Evolutionary conservation across 2,113 vertebrate genomes (phyloP).

Genomic region (Vimba vimba): DNA sequence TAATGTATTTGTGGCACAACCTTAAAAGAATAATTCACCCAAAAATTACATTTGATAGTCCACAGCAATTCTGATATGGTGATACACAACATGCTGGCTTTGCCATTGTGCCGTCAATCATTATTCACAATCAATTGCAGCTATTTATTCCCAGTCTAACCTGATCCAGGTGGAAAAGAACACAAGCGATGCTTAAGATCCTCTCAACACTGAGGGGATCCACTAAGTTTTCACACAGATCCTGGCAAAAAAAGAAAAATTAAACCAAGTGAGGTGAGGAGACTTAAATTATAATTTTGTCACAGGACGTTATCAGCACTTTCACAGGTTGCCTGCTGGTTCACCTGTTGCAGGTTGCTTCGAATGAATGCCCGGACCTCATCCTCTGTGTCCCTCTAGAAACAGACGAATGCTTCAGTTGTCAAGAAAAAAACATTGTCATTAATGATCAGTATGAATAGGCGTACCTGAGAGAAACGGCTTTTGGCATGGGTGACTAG

Average conservation of each 20-base stretch:
- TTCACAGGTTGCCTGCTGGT: constrained; percentile 65
- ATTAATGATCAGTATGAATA: background rate
- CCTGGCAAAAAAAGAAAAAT: constrained; percentile 26
- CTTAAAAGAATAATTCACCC: too few species aligned
- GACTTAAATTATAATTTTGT: background rate
- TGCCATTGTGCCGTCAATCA: background rate
- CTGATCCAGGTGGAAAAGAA: constrained; percentile 92
- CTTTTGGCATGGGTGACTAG: constrained; percentile 86
- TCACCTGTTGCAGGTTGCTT: constrained; percentile 72
- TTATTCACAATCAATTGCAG: background rate
- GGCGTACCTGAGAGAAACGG: constrained; percentile 83
- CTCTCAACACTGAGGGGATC: constrained; percentile 75
- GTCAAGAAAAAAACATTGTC: background rate
- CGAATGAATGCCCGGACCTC: constrained; percentile 86
- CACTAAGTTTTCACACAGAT: background rate
- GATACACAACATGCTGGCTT: background rate
- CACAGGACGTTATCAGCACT: constrained; percentile 75
- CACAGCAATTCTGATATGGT: too few species aligned
- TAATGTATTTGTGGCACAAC: background rate
- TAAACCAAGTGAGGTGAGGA: background rate
- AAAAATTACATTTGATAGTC: too few species aligned
- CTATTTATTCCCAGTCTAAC: constrained; percentile 66
- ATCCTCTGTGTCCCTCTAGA: constrained; percentile 89
- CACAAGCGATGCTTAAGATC: constrained; percentile 85
- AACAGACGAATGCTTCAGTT: background rate